Conservation (phyloP, 2,113 vertebrate species). For the Pterocles gutturalis region DNA sequence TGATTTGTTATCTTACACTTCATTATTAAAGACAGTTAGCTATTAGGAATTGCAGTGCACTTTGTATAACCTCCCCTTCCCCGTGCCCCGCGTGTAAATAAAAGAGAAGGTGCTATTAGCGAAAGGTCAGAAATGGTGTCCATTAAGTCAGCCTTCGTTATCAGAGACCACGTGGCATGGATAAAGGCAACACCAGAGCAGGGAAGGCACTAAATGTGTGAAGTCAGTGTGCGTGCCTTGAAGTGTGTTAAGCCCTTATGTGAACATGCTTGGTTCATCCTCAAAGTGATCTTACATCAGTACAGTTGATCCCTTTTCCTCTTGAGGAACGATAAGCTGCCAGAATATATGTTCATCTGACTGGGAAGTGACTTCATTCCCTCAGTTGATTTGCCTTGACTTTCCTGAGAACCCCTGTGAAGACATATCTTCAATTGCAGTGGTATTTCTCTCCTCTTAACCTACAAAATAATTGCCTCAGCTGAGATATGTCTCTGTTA, state of each 20-base stretch:
- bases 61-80: neutral
- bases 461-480: constrained; percentile 53
- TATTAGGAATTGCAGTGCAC: constrained; percentile 4
- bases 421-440: constrained; percentile 42
- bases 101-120: neutral
- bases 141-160: neutral
- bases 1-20: constrained; percentile 37
- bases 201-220: neutral
- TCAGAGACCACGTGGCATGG: neutral
- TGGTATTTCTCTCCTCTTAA: constrained; percentile 56
- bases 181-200: neutral
- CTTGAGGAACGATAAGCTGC: neutral
- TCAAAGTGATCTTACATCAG: neutral
- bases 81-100: neutral
- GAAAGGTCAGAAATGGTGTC: neutral
- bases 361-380: constrained; percentile 30
- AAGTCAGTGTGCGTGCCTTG: neutral
- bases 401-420: constrained; percentile 26
- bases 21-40: constrained; percentile 47
- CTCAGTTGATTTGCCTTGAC: constrained; percentile 16
- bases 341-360: neutral
- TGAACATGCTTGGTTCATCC: neutral
- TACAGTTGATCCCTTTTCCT: neutral
- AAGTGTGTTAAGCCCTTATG: neutral
- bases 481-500: constrained; percentile 46